These are phyloP conservation scores for Polydrusus pterygomalis DNA, from an alignment of 2,888 invertebrate genomes.

Conservation along the genomic window DNA sequence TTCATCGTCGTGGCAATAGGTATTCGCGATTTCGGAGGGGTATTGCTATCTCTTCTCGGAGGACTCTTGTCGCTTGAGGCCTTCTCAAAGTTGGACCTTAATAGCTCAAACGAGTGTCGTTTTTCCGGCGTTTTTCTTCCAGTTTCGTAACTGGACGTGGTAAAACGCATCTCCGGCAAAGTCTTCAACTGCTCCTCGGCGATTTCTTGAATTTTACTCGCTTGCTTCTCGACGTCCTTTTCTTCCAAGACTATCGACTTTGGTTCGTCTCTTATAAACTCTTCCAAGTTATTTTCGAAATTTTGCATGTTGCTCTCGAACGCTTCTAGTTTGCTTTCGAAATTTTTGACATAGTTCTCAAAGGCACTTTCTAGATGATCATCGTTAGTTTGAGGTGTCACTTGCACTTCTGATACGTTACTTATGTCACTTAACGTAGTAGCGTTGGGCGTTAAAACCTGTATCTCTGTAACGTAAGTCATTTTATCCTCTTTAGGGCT, in stretches of 20 bases:
- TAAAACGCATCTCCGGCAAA: constrained; percentile 76
- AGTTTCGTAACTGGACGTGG: constrained; percentile 79
- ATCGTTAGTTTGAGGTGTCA: constrained; percentile 69
- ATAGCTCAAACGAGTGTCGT: constrained; percentile 74
- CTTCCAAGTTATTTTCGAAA: constrained; percentile 63
- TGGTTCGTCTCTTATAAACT: constrained; percentile 58
- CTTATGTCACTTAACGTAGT: constrained; percentile 41
- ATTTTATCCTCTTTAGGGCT: constrained; percentile 9
- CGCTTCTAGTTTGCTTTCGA: constrained; percentile 63
- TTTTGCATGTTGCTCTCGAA: constrained; percentile 65
- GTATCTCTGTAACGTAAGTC: constrained; percentile 84
- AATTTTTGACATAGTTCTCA: constrained; percentile 69
- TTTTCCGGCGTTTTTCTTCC: constrained; percentile 74
- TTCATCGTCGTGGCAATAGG: constrained; percentile 69
- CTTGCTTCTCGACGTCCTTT: constrained; percentile 66
- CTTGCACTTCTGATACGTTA: constrained; percentile 66
- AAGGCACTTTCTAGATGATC: constrained; percentile 70
- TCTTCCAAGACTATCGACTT: constrained; percentile 60
- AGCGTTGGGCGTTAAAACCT: constrained; percentile 76
- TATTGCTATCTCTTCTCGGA: constrained; percentile 58
- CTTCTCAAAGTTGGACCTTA: constrained; percentile 73
- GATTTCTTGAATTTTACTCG: constrained; percentile 69
- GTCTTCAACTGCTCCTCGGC: constrained; percentile 71
- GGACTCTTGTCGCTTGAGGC: constrained; percentile 42
- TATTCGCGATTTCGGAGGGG: constrained; percentile 68